Evolutionary conservation across 1,140 invertebrate species (phyloP), one percentile per base, ranked within the genome.

Genomic region (Drosophila persimilis): DNA sequence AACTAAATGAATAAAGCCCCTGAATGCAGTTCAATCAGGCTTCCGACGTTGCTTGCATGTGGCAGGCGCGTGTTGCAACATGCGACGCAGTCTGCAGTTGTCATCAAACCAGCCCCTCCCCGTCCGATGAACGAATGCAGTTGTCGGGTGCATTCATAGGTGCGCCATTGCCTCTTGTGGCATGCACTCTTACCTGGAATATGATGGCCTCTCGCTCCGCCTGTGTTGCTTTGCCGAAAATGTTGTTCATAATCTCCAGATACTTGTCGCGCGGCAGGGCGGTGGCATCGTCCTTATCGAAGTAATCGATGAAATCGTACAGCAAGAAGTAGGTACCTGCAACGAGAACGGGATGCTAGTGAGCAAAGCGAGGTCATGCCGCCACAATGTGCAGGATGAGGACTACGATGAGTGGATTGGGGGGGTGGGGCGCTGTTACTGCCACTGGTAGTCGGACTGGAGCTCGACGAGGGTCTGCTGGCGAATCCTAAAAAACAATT

Each of bases 281-380:
- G 86, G 95, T 97, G 1, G 96, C 94, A 35, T 94, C 94, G 90
- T 97, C 96, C 90, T 97, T 97, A 91, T 97, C 95, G 79, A 98
- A 97, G 92, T 96, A 96, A 90, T 97, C 96, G 77, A 97, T 95
- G 92, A 97, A 98, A 92, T 97, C 96, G 93, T 98, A 98, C 31
- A 98, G 93, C 79, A 98, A 94, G 91, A 97, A 97, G 92, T 97
- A 97, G 2, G 96, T 97, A 70, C 96, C 96, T 97, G 95, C 35
- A 93, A 93, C 91, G 92, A 17, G 35, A 52, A 47, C 11, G 46
- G 29, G 3, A 46, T 17, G 55, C n/a, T 5, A 41, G 15, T 50
- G 52, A 45, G 51, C 39, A 29, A 55, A 51, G 45, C 64, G 63
- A 74, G 76, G 61, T 81, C 69, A 64, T 11, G 61, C 45, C 63